Evolutionary conservation across 2,888 invertebrate genomes (phyloP), one percentile per base, ranked within the genome.

Genomic region (Deilephila elpenor): DNA sequence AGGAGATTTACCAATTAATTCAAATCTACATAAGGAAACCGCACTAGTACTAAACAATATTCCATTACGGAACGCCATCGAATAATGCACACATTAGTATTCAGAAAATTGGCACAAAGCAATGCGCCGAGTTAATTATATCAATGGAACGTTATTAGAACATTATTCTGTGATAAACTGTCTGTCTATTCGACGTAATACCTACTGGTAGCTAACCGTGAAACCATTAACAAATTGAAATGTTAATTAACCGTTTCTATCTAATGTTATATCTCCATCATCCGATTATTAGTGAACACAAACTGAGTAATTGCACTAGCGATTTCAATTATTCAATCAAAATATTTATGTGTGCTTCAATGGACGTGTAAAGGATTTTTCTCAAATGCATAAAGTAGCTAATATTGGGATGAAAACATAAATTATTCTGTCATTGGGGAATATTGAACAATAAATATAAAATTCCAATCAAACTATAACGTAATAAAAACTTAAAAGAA

Each of bases 191-290:
- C 51, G 14, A 44, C 44, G 44, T 67, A 44, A 44, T 51, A 44
- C 72, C 17, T 34, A 51, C 25, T 67, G 44, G 44, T 67, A 67
- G 44, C 67, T 25, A 67, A 20, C 67, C 51, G 14, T 51, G 67
- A 67, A 51, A 17, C 67, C 44, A 67, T 67, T 67, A 67, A 67
- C 67, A 67, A 67, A 67, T 67, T 67, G 67, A 67, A 67, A 51
- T 67, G 67, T 67, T 67, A 67, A 67, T 67, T 51, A 67, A 67
- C 51, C 67, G 51, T 44, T 67, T 67, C 44, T 67, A 44, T 67
- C 51, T 51, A 67, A 25, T 25, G 64, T 44, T 64, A 67, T 25
- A 25, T 51, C 51, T 67, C 44, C 44, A 67, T 67, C 51, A 67
- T 67, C 25, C 51, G 51, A 67, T 29, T 67, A 51, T 67, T 51